phyloP scores from a whole-genome alignment of 2,888 invertebrate species.

The Dexiosoma caninum region DNA sequence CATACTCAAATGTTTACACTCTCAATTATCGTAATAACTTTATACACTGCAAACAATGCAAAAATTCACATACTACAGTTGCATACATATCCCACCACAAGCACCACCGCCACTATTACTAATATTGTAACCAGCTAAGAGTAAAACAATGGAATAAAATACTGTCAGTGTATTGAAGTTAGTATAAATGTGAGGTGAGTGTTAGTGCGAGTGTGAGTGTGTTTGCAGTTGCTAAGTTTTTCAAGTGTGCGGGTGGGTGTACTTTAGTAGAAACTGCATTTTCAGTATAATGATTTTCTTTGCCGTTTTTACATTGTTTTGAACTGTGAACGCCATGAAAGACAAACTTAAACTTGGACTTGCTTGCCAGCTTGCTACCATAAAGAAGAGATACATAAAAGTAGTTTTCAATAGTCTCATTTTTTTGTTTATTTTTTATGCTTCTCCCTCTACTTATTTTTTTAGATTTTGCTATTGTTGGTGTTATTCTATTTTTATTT shows the following conservation, averaged over 20 bases:
- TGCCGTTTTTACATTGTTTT: conserved; percentile 17
- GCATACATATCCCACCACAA: background rate
- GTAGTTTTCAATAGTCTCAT: conserved; percentile 49
- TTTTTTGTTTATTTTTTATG: background rate
- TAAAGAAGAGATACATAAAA: conserved; percentile 40
- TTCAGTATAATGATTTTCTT: conserved; percentile 49
- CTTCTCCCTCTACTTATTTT: background rate
- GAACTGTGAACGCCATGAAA: conserved; percentile 12
- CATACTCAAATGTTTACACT: conserved; percentile 52
- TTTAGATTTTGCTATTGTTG: conserved; percentile 16
- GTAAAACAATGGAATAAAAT: conserved; percentile 25
- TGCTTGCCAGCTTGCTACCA: conserved; percentile 1
- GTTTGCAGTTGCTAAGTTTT: conserved; percentile 42
- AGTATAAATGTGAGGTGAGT: background rate
- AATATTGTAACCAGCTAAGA: background rate
- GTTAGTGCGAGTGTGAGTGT: background rate
- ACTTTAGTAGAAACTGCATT: conserved; percentile 44
- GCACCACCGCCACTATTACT: background rate
- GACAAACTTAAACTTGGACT: conserved; percentile 62
- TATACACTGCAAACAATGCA: conserved; percentile 51
- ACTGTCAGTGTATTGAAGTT: conserved; percentile 12
- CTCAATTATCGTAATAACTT: conserved; percentile 62
- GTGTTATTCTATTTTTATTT: conserved; percentile 5
- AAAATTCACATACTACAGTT: background rate
- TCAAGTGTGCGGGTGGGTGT: background rate